Conservation (phyloP, 2,888 invertebrate genomes). For the Monoplex corrugatus region DNA sequence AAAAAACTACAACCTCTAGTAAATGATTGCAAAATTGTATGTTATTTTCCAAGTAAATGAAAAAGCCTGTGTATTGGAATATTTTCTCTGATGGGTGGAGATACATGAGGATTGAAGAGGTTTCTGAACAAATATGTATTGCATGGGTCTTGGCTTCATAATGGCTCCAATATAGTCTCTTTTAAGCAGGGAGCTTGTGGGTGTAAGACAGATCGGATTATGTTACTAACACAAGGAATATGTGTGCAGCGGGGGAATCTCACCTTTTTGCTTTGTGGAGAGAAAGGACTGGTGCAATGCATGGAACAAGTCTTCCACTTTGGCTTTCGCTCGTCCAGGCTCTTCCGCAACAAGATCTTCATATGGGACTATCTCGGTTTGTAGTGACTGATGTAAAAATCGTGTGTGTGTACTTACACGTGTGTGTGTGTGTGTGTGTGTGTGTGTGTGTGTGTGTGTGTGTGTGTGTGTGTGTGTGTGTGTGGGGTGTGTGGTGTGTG, state of each 20-base stretch:
- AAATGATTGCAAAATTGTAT: too few relatives aligned
- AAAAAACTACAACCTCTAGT: too few relatives aligned
- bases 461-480: slow-evolving; percentile 63
- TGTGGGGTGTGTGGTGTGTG: slow-evolving; percentile 83
- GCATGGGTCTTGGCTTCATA: too few relatives aligned
- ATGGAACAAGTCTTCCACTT: slow-evolving; percentile 97
- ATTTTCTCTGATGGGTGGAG: too few relatives aligned
- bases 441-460: not conserved
- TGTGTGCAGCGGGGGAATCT: slow-evolving; percentile 83
- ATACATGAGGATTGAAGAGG: too few relatives aligned
- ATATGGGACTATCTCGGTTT: slow-evolving; percentile 99
- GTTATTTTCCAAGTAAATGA: too few relatives aligned
- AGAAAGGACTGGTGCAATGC: slow-evolving; percentile 95
- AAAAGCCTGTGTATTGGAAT: too few relatives aligned
- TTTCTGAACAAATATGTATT: too few relatives aligned
- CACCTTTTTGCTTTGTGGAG: slow-evolving; percentile 96
- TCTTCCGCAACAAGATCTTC: slow-evolving; percentile 94
- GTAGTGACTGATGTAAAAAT: not conserved
- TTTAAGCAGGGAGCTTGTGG: too few relatives aligned
- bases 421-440: not conserved
- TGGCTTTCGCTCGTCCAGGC: slow-evolving; percentile 95
- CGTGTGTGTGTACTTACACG: not conserved
- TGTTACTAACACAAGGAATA: too few relatives aligned
- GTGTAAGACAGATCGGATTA: too few relatives aligned
- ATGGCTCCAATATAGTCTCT: too few relatives aligned